Evolutionary conservation across 2,113 vertebrate species (phyloP).

Genomic region (Prolemur simus): DNA sequence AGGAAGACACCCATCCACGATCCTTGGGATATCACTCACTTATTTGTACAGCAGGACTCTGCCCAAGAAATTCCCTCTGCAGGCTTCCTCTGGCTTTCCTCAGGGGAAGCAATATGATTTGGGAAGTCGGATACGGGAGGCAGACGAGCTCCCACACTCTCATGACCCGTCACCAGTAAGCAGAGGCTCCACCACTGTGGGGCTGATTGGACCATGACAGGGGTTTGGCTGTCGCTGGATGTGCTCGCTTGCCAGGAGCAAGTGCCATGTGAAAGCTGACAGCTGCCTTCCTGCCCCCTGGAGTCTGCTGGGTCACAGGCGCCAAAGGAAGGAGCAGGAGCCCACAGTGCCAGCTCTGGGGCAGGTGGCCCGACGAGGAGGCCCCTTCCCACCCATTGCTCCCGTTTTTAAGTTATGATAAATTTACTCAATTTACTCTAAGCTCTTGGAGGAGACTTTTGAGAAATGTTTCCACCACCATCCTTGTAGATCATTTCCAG

Average conservation of each 20-base stretch:
- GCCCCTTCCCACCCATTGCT: neutral
- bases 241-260: constrained; percentile 49
- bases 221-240: constrained; percentile 55
- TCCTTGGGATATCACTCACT: neutral
- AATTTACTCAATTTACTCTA: neutral
- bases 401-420: neutral
- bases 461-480: rapidly evolving
- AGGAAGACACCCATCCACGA: neutral
- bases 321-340: neutral
- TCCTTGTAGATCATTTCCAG: neutral
- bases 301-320: neutral
- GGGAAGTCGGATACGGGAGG: constrained; percentile 36
- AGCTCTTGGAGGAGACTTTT: neutral
- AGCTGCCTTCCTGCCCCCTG: constrained; percentile 64
- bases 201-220: constrained; percentile 64
- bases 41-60: neutral
- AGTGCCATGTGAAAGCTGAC: constrained; percentile 73
- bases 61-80: neutral
- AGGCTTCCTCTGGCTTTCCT: neutral
- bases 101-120: neutral
- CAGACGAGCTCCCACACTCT: constrained; percentile 58
- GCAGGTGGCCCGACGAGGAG: constrained; percentile 49
- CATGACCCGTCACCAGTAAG: constrained; percentile 43
- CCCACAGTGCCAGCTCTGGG: neutral
- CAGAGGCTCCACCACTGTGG: constrained; percentile 32